phyloP scores from a whole-genome alignment of 2,797 vertebrate genomes.

The Sebastiscus tertius region DNA sequence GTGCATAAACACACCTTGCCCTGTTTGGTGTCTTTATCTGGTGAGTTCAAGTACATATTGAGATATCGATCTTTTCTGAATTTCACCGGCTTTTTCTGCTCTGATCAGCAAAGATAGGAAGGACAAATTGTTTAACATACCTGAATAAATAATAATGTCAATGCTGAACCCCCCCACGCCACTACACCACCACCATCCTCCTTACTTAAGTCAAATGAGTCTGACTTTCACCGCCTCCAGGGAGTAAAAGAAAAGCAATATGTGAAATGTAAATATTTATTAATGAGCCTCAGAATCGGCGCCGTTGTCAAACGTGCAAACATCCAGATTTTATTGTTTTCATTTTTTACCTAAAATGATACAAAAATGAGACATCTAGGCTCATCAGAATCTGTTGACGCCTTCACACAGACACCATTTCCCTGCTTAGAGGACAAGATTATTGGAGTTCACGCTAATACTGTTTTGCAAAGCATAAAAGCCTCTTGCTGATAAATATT shows the following conservation, averaged over 20 bases:
- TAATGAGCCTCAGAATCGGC: not conserved
- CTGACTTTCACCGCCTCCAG: constrained; percentile 57
- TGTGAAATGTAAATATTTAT: constrained; percentile 47
- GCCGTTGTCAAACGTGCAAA: constrained; percentile 1
- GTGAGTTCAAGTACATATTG: constrained; percentile 96
- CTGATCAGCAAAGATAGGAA: constrained; percentile 93
- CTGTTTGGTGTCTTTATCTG: constrained; percentile 84
- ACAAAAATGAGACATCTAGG: constrained; percentile 34
- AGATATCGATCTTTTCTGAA: constrained; percentile 96
- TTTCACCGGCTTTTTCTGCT: constrained; percentile 95
- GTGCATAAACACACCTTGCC: constrained; percentile 51
- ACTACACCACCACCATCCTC: not conserved
- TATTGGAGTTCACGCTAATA: constrained; percentile 94
- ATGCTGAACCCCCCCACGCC: constrained; percentile 42
- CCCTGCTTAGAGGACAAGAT: constrained; percentile 81
- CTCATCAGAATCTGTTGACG: constrained; percentile 64
- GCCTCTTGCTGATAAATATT: constrained; percentile 99
- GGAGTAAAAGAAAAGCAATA: constrained; percentile 49
- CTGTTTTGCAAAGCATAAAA: constrained; percentile 99
- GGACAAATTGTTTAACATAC: constrained; percentile 88
- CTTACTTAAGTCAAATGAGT: constrained; percentile 57
- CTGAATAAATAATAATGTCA: constrained; percentile 83
- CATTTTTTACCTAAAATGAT: constrained; percentile 10
- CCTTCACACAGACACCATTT: constrained; percentile 70
- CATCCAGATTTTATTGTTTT: not conserved